Evolutionary conservation across 2,888 invertebrate species (phyloP).

Genomic region (Argynnis bischoffii): DNA sequence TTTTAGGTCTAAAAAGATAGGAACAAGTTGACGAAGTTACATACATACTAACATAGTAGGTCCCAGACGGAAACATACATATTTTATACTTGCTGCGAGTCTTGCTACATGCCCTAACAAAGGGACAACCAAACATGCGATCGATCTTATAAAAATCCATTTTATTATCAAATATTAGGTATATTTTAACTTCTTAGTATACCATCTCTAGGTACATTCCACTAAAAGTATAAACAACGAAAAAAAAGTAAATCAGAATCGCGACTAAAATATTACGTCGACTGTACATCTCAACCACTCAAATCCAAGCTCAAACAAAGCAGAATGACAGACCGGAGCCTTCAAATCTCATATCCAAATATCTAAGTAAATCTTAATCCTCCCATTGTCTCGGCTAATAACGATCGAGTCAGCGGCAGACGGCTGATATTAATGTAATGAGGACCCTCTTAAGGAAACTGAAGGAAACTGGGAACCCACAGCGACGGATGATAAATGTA

Average conservation of each 20-base stretch:
- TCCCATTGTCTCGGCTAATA: slow-evolving; percentile 60
- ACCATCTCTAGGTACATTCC: no score
- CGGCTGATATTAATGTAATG: slow-evolving; percentile 70
- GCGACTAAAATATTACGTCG: not conserved
- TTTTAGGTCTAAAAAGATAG: no score
- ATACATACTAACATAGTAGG: no score
- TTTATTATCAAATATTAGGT: no score
- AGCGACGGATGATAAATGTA: slow-evolving; percentile 52
- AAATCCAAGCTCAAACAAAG: slow-evolving; percentile 34
- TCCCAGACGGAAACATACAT: no score
- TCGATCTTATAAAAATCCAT: no score
- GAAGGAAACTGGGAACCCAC: slow-evolving; percentile 53
- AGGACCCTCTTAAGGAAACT: slow-evolving; percentile 51
- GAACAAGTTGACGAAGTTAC: no score
- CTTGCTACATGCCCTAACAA: no score
- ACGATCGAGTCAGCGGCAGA: slow-evolving; percentile 61
- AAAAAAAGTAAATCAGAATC: not conserved
- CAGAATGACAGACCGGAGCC: slow-evolving; percentile 48
- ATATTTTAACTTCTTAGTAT: no score
- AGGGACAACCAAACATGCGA: no score
- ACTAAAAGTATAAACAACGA: not conserved
- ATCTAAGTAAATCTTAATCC: slow-evolving; percentile 74
- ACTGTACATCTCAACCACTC: not conserved
- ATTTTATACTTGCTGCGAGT: no score
- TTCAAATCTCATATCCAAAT: slow-evolving; percentile 72